Conservation (phyloP, 2,113 vertebrate species). For the Recurvirostra avosetta region DNA sequence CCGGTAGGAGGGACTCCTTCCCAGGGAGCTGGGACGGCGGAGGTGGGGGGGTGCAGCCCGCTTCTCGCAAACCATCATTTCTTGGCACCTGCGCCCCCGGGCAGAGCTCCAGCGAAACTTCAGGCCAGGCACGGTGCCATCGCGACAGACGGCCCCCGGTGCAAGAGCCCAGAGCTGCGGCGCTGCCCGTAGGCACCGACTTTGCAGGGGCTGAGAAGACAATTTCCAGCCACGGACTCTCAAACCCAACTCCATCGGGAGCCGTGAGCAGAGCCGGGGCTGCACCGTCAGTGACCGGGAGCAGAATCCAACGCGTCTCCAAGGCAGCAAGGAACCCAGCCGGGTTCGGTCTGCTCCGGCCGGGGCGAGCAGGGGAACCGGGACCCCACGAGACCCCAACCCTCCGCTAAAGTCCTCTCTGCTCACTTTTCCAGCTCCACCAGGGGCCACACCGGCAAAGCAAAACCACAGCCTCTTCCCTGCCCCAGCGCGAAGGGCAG, state of each 20-base stretch:
- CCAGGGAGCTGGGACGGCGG: background rate
- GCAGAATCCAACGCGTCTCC: fast-evolving
- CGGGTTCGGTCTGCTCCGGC: background rate
- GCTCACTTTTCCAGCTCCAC: background rate
- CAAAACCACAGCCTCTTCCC: background rate
- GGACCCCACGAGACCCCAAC: too few relatives aligned
- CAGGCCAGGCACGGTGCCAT: background rate
- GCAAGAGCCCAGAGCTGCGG: background rate
- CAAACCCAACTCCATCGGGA: background rate
- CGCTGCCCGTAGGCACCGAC: background rate
- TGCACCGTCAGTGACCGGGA: fast-evolving
- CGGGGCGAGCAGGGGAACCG: background rate
- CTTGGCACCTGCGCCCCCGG: background rate
- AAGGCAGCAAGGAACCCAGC: background rate
- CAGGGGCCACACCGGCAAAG: background rate
- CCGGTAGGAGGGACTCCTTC: background rate
- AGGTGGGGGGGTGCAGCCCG: background rate
- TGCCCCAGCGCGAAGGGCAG: background rate
- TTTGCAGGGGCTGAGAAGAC: background rate
- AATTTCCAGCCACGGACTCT: background rate
- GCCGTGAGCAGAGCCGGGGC: background rate
- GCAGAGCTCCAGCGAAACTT: conserved; percentile 27
- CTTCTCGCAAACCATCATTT: background rate
- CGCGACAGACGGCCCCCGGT: background rate
- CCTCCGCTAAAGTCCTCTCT: background rate